These are phyloP conservation scores for Drosophila ogumai DNA, from an alignment of 1,140 invertebrate species.

Conservation along the genomic window DNA sequence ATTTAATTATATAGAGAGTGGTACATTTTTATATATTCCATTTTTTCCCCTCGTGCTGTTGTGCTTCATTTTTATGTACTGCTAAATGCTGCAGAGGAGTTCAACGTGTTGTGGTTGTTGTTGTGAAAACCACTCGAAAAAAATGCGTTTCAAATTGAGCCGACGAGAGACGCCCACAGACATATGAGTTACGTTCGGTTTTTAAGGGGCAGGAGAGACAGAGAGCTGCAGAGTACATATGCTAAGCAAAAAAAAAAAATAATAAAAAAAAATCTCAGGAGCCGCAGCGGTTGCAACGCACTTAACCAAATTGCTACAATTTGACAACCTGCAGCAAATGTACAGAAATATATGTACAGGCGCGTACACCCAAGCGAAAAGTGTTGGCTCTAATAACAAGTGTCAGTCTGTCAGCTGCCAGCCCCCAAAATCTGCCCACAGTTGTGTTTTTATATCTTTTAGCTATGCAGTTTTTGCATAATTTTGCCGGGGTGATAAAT, in stretches of 20 bases:
- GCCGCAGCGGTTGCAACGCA: constrained; percentile 60
- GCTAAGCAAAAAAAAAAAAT: neutral
- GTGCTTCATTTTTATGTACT: constrained; percentile 72
- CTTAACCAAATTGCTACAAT: constrained; percentile 69
- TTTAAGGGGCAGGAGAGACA: neutral
- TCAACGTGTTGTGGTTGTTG: constrained; percentile 24
- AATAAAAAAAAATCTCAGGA: constrained; percentile 9
- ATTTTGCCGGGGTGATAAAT: constrained; percentile 60
- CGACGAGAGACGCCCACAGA: constrained; percentile 56
- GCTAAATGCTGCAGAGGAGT: constrained; percentile 82
- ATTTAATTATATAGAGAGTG: constrained; percentile 64
- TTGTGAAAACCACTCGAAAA: constrained; percentile 58
- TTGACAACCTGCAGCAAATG: constrained; percentile 55
- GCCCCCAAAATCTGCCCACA: constrained; percentile 68
- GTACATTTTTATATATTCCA: constrained; percentile 40
- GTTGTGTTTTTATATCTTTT: constrained; percentile 11
- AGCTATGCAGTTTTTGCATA: constrained; percentile 27
- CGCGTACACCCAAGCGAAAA: constrained; percentile 47
- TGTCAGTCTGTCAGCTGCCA: constrained; percentile 69
- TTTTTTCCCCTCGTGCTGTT: constrained; percentile 4
- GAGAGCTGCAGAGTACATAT: constrained; percentile 32
- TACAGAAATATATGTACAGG: neutral
- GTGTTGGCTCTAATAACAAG: constrained; percentile 79
- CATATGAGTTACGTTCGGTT: neutral
- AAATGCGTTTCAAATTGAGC: constrained; percentile 62